These are phyloP conservation scores for Thunnus albacares DNA, from an alignment of 2,797 vertebrate species.

Conservation along the genomic window DNA sequence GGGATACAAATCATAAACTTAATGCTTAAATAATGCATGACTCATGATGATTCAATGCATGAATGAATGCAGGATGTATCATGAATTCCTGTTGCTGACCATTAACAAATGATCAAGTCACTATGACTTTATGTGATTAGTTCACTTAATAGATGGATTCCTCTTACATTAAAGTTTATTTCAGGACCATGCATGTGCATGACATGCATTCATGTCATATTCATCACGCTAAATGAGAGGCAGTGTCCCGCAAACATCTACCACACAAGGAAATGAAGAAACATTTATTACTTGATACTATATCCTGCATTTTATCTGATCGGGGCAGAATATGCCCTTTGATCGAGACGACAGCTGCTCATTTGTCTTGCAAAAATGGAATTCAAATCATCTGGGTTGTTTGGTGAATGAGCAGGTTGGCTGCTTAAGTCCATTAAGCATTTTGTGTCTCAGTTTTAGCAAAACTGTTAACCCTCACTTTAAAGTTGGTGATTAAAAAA, in stretches of 20 bases:
- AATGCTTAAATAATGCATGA: too few relatives aligned
- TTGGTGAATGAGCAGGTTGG: not conserved
- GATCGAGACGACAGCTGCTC: not conserved
- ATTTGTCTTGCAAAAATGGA: slow-evolving; percentile 69
- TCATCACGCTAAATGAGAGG: not conserved
- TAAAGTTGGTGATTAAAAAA: not conserved
- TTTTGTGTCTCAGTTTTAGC: not conserved
- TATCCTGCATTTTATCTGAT: not conserved
- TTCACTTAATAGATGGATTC: too few relatives aligned
- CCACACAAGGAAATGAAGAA: not conserved
- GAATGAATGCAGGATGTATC: too few relatives aligned
- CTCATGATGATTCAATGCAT: too few relatives aligned
- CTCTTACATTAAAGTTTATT: too few relatives aligned
- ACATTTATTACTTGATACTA: too few relatives aligned
- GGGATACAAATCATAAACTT: too few relatives aligned
- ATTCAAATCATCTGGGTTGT: slow-evolving; percentile 45
- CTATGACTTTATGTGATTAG: too few relatives aligned
- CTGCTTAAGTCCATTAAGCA: not conserved
- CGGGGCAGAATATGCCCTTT: not conserved
- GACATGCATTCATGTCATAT: not conserved
- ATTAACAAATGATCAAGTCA: too few relatives aligned
- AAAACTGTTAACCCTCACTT: not conserved
- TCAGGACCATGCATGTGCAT: too few relatives aligned
- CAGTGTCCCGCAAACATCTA: not conserved
- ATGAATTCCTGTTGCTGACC: too few relatives aligned